Evolutionary conservation across 2,797 vertebrate genomes (phyloP), one percentile per base, ranked within the genome.

Genomic region (Cygnus olor): DNA sequence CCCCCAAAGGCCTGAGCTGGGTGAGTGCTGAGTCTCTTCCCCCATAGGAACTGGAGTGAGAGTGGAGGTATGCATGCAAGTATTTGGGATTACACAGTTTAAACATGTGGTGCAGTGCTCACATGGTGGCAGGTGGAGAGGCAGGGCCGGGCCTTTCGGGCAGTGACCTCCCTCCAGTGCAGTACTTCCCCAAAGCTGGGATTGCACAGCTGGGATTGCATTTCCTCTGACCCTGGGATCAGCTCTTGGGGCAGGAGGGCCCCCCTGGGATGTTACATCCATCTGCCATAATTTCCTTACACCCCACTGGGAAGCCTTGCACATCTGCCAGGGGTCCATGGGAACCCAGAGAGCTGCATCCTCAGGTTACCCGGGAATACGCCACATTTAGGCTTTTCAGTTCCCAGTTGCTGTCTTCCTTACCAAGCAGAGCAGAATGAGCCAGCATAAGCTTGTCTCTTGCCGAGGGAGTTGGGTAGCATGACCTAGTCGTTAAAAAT

Each of bases 11-110:
- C 44, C 49, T 81, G 79, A 0, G 6, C 32, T 44, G 30, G 22
- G 22, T 28, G 9, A 5, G 17, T 8, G 11, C 14, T 3, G 57
- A 40, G 34, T 18, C 4, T 6, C 0, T 24, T 58, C 51, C 42
- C 25, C 22, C 0, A 0, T 0, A 0, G 28, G 38, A 57, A 8
- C 0, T 1, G 63, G 2, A 16, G 51, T 5, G 68, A 21, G 45
- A 19, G 11, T 1, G 53, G 17, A 60, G 57, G 47, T 69, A 20
- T 16, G 56, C 0, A 13, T n/a, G 1, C 30, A 4, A 32, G 20
- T 22, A 8, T 45, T 60, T 1, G 69, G 45, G 74, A 8, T 0
- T 18, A 19, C 0, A 6, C 56, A 0, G 32, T 12, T 56, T 44
- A 4, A n/a, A 38, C 1, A 10, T 1, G 8, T 0, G 49, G 18